Evolutionary conservation across 2,797 vertebrate genomes (phyloP).

Genomic region (Sardinella longiceps): DNA sequence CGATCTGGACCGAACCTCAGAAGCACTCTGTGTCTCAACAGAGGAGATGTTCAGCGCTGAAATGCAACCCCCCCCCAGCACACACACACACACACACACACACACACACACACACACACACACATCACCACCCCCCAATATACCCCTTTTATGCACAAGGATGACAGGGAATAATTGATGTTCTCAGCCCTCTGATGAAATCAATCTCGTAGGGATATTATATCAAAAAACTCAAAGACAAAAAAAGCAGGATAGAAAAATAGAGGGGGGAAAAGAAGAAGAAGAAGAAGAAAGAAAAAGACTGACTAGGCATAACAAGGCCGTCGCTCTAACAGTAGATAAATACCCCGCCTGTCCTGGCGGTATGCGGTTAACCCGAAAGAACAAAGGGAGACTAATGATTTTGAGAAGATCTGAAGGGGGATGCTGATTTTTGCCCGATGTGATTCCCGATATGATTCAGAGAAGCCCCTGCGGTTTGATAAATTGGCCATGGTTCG

Average conservation of each 20-base stretch:
- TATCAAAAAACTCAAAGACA: constrained; percentile 40
- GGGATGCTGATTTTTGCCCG: neutral
- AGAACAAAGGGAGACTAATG: neutral
- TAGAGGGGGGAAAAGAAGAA: constrained; percentile 26
- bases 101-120: too few species aligned
- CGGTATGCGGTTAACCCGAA: neutral
- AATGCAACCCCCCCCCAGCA: neutral
- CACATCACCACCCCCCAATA: too few species aligned
- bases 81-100: too few species aligned
- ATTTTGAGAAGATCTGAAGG: neutral
- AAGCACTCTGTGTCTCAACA: neutral
- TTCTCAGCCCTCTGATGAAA: constrained; percentile 43
- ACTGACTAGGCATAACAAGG: neutral
- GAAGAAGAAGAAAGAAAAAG: neutral
- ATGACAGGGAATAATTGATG: constrained; percentile 55
- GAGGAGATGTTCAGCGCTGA: neutral
- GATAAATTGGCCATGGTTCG: neutral
- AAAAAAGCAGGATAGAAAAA: constrained; percentile 45
- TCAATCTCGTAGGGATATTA: constrained; percentile 38
- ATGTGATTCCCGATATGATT: too few species aligned
- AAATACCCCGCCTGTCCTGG: neutral
- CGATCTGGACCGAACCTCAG: neutral
- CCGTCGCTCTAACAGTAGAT: neutral
- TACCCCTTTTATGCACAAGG: constrained; percentile 46
- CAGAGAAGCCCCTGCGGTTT: neutral